Base-by-base conservation (phyloP, 1,140 invertebrate genomes). In the Tetramorium parvispinum region DNA sequence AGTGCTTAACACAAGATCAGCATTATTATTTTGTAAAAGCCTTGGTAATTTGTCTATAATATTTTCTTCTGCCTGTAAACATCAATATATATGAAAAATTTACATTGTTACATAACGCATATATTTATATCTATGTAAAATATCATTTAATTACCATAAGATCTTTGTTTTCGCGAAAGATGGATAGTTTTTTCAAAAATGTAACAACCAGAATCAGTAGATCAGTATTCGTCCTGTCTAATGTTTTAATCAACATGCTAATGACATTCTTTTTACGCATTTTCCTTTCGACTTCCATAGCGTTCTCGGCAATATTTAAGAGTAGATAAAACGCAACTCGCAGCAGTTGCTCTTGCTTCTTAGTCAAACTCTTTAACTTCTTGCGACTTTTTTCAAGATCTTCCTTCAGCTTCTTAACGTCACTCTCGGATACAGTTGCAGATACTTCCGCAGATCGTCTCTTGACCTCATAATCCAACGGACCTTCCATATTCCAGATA, bases 191-290 rank as follows among this genome's bases (percentile, higher is more conserved):
- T 94, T 99, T 99, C 10, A 99, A 95, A 95, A 99, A 99, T 16
- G 98, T 98, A 21, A 99, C 96, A 51, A 98, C 98, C n/a, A 99
- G 95, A 91, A 98, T 98, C 3, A 99, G 95, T 13, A 99, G 96
- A 94, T 99, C 98, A 57, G 97, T 96, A 92, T 98, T 98, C 46
- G 96, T 96, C 91, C 99, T 96, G 87, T 99, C 98, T 90, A 99
- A 96, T 46, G 97, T 97, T 91, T 98, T 98, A n/a, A 98, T 96
- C 10, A 99, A 96, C 94, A 99, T 96, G 40, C 97, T 97, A 2
- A 99, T 97, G 87, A 99, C 97, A 89, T 98, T 98, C 94, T 99
- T 98, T 87, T 98, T 98, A 7, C 98, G 97, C 98, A 99, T 99
- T 96, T 99, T 99, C 94, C 98, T 97, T 95, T 99, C 99, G 10